phyloP scores from a whole-genome alignment of 2,797 vertebrate genomes.

The Rhynchotus rufescens region DNA sequence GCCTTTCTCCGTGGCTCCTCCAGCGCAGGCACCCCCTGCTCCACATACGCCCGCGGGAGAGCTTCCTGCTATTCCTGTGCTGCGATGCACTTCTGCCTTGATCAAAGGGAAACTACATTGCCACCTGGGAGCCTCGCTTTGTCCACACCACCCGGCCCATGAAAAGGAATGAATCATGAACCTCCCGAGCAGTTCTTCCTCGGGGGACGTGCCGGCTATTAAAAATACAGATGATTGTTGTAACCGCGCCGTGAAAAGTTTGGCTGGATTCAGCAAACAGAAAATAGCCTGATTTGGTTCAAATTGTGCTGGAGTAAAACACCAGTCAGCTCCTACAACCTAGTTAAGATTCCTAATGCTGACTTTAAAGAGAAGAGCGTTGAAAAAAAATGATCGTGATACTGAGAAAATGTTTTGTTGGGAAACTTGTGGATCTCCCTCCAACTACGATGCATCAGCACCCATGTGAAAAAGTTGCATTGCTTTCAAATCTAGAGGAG shows the following conservation, averaged over 20 bases:
- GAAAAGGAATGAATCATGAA: background rate
- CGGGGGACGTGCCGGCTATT: fast-evolving
- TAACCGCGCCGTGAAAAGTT: background rate
- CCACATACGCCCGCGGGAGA: conserved; percentile 33
- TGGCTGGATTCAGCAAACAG: background rate
- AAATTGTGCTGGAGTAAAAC: background rate
- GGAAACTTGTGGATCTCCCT: background rate
- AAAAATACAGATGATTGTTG: background rate
- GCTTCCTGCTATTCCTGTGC: background rate
- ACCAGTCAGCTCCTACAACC: background rate
- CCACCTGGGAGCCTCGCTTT: background rate
- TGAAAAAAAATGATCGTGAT: fast-evolving
- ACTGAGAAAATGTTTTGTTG: background rate
- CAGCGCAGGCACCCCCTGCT: conserved; percentile 25
- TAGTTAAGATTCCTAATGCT: background rate
- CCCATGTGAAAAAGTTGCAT: fast-evolving
- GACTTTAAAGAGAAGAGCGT: background rate
- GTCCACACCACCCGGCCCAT: background rate
- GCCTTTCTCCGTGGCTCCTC: background rate
- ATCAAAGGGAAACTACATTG: conserved; percentile 40
- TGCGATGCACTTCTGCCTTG: background rate
- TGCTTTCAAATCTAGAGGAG: background rate
- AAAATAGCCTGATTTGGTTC: background rate
- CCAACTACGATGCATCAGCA: fast-evolving
- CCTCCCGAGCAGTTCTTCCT: background rate